These are phyloP conservation scores for Strigamia maritima DNA, from an alignment of 2,888 invertebrate species.

Conservation along the genomic window DNA sequence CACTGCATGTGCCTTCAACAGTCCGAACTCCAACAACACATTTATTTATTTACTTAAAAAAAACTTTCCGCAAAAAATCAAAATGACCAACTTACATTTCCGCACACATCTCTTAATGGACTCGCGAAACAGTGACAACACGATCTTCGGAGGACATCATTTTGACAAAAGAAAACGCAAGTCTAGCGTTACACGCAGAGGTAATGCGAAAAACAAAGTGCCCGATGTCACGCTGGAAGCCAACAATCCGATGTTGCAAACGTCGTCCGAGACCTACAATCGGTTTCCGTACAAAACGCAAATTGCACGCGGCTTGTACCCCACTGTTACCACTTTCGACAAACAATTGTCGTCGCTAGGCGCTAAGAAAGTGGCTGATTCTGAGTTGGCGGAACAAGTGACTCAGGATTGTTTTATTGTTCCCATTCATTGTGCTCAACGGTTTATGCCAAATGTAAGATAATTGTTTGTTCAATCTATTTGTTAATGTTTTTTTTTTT, in stretches of 20 bases:
- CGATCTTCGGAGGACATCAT: background rate
- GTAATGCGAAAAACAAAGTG: background rate
- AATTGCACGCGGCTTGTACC: background rate
- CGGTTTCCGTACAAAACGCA: background rate
- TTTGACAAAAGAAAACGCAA: background rate
- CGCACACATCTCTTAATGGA: constrained; percentile 35
- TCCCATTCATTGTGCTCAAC: constrained; percentile 26
- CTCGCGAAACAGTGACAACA: background rate
- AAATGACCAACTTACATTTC: constrained; percentile 34
- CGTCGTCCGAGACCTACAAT: background rate
- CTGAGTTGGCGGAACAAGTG: background rate
- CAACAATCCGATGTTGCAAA: background rate
- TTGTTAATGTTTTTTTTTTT: too few relatives aligned
- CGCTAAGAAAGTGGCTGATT: background rate
- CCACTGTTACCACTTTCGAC: background rate
- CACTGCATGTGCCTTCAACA: background rate
- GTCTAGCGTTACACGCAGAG: background rate
- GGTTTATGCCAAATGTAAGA: constrained; percentile 34
- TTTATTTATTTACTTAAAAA: background rate
- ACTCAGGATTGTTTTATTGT: constrained; percentile 35
- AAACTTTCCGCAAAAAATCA: background rate
- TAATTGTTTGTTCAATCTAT: too few relatives aligned
- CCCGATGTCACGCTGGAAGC: background rate
- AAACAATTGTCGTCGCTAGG: background rate
- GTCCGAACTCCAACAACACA: background rate